Base-by-base conservation (phyloP, 92 coral and sea anemone genomes). In the Chrysogorgia sp. region DNA sequence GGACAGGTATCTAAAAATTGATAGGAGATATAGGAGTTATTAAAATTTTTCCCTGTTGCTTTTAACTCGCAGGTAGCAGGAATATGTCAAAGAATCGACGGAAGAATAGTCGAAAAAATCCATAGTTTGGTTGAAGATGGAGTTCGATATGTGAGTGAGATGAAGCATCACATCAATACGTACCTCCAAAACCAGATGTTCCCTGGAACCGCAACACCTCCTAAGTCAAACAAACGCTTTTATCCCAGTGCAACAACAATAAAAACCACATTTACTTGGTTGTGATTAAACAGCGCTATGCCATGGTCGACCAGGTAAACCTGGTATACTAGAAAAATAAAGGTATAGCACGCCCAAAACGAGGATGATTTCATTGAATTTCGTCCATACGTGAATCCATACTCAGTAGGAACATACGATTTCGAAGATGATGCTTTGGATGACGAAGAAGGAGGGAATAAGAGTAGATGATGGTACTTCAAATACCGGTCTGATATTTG, bases 41-140 rank as follows among this genome's bases (percentile, higher is more conserved):
- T n/a, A n/a, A n/a, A n/a, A n/a, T n/a, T n/a, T n/a, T n/a, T n/a
- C n/a, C n/a, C 32, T 9, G 50, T 67, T 29, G 19, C 50, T 37
- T 10, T 63, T 32, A 40, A 22, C 37, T 67, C 50, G 30, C 49
- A 85, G 81, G 48, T 64, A 7, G 88, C 88, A 58, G 77, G 82
- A 12, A 62, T 85, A 85, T 79, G 81, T 47, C 85, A 85, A 67
- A 63, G 85, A 65, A 85, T 85, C 20, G 89, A 85, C 34, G 13
- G 81, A 30, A 59, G 81, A 71, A 63, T 80, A 20, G 82, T 80
- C 22, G 77, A 74, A 21, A 80, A 72, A 40, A 72, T 85, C 31
- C 76, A 85, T 33, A 77, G 26, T 9, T 29, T 84, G 64, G 76
- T 60, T 10, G 75, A 72, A 40, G 84, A 84, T 61, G 84, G 84